A percentile compares a stretch with the other conserved stretches of the same genome.
Conservation (phyloP, 2,113 vertebrate species). For the Sprattus sprattus region DNA sequence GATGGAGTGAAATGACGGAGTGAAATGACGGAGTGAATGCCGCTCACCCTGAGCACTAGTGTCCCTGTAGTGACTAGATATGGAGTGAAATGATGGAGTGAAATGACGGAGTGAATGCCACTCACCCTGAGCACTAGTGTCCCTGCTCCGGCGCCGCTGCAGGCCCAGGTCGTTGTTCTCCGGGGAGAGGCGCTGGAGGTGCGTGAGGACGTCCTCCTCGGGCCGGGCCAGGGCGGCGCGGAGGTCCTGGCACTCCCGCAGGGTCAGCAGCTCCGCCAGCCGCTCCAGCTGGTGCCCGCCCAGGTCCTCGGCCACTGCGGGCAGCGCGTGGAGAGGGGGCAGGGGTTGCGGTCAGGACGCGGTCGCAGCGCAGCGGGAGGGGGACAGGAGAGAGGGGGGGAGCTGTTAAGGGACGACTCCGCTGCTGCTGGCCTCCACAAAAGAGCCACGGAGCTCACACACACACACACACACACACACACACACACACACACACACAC, state of each 20-base stretch:
- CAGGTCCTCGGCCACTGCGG: slow-evolving; percentile 62
- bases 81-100: neutral
- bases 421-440: neutral
- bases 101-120: neutral
- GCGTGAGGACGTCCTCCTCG: slow-evolving; percentile 60
- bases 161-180: slow-evolving; percentile 54
- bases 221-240: slow-evolving; percentile 57
- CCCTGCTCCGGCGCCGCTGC: slow-evolving; percentile 46
- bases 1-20: neutral
- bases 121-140: slow-evolving; percentile 35
- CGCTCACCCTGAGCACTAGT: neutral
- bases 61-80: slow-evolving; percentile 25
- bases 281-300: slow-evolving; percentile 62
- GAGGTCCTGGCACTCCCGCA: slow-evolving; percentile 65
- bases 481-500: too few species aligned
- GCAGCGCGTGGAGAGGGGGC: neutral
- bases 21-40: neutral
- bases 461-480: too few species aligned
- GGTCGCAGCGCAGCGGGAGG: neutral
- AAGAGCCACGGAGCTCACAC: neutral
- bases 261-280: slow-evolving; percentile 66
- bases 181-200: slow-evolving; percentile 51
- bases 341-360: neutral
- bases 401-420: neutral
- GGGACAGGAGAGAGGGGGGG: neutral